Evolutionary conservation across 2,797 vertebrate genomes (phyloP).

Genomic region (Gallinago solitaria): DNA sequence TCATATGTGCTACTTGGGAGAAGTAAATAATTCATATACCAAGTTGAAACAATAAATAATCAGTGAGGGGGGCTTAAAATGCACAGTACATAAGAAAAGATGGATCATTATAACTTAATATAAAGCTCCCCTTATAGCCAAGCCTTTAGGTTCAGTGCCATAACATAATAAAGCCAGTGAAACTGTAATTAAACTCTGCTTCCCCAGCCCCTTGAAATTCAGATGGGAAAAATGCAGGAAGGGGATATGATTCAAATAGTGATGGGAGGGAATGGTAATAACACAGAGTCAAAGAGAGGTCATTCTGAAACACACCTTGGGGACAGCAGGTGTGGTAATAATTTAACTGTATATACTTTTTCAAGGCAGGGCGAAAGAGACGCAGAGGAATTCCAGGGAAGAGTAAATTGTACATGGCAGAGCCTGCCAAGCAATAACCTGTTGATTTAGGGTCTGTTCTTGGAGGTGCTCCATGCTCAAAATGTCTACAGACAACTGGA

Average conservation of each 20-base stretch:
- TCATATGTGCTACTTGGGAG: not conserved
- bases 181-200: slow-evolving; percentile 17
- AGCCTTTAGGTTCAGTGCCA: not conserved
- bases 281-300: not conserved
- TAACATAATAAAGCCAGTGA: not conserved
- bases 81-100: not conserved
- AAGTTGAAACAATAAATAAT: slow-evolving; percentile 18
- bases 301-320: slow-evolving; percentile 27
- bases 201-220: not conserved
- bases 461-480: not conserved
- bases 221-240: slow-evolving; percentile 10
- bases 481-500: not conserved
- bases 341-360: not conserved
- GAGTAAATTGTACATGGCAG: not conserved
- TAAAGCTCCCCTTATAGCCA: not conserved
- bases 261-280: slow-evolving; percentile 12
- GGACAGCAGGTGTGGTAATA: slow-evolving; percentile 35
- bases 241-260: not conserved
- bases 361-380: not conserved
- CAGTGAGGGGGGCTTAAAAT: not conserved
- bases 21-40: not conserved
- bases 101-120: not conserved
- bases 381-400: not conserved
- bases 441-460: slow-evolving; percentile 10
- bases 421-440: not conserved